phyloP scores from a whole-genome alignment of 2,888 invertebrate genomes.

The Neoaliturus tenellus region DNA sequence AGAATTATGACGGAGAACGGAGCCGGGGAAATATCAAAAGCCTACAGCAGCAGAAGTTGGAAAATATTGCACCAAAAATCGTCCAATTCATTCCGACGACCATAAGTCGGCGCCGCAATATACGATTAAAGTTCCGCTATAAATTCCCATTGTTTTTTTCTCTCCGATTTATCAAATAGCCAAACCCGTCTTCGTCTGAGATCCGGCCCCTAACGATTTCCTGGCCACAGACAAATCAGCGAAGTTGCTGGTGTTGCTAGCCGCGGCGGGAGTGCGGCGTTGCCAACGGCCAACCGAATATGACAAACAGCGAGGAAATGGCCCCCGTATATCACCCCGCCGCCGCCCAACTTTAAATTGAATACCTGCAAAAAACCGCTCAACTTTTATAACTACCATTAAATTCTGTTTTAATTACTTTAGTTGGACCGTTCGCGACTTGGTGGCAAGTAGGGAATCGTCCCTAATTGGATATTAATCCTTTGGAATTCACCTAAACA shows the following conservation, averaged over 20 bases:
- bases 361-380: slow-evolving; percentile 40
- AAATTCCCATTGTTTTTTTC: slow-evolving; percentile 28
- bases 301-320: slow-evolving; percentile 46
- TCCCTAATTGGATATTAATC: slow-evolving; percentile 26
- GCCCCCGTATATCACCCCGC: slow-evolving; percentile 27
- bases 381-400: slow-evolving; percentile 42
- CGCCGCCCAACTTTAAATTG: slow-evolving; percentile 45
- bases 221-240: slow-evolving; percentile 6
- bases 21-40: not conserved
- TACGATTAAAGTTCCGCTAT: slow-evolving; percentile 26
- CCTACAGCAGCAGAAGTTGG: not conserved
- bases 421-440: slow-evolving; percentile 2
- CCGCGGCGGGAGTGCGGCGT: no score
- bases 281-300: slow-evolving; percentile 31
- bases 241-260: no score
- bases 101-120: slow-evolving; percentile 26
- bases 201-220: not conserved
- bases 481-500: not conserved
- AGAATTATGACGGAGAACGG: not conserved
- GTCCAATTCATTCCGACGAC: slow-evolving; percentile 19
- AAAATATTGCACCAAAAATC: slow-evolving; percentile 12
- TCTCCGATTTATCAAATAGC: slow-evolving; percentile 11
- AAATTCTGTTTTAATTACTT: slow-evolving; percentile 45
- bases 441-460: slow-evolving; percentile 12
- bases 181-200: not conserved